Evolutionary conservation across 2,113 vertebrate genomes (phyloP).

Genomic region (Cyprinodon variegatus): DNA sequence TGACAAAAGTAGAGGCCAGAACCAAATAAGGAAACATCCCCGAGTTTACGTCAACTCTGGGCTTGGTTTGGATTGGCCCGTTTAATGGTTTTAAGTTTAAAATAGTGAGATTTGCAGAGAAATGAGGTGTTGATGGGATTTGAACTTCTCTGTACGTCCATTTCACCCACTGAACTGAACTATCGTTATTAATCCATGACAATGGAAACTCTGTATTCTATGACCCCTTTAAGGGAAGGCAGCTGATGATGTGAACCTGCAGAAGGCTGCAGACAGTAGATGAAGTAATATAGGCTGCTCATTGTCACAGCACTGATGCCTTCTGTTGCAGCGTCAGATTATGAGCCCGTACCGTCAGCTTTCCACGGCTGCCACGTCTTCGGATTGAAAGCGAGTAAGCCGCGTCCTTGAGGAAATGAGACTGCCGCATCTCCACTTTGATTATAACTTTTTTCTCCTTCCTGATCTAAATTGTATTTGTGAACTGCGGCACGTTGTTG

Average conservation of each 20-base stretch:
- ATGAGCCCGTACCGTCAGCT: conserved; percentile 1
- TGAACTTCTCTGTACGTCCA: too few relatives aligned
- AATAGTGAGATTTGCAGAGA: too few relatives aligned
- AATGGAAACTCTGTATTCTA: too few relatives aligned
- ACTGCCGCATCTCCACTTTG: conserved; percentile 41
- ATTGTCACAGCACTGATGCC: conserved; percentile 21
- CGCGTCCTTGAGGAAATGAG: conserved; percentile 43
- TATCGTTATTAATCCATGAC: too few relatives aligned
- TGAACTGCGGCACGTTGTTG: conserved; percentile 68
- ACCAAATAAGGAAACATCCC: too few relatives aligned
- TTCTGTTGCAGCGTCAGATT: conserved; percentile 15
- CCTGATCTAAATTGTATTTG: conserved; percentile 68
- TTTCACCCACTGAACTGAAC: too few relatives aligned
- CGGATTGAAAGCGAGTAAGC: conserved; percentile 30
- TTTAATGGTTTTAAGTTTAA: too few relatives aligned
- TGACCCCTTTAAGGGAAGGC: too few relatives aligned
- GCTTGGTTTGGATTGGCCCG: too few relatives aligned
- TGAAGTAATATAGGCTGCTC: conserved; percentile 12
- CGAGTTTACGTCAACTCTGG: too few relatives aligned
- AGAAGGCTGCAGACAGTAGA: conserved; percentile 10
- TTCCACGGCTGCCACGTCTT: conserved; percentile 22
- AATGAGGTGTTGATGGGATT: too few relatives aligned
- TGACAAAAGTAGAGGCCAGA: too few relatives aligned
- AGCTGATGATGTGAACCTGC: not conserved
- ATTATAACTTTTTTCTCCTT: conserved; percentile 45